These are phyloP conservation scores for Brachypteracias leptosomus DNA, from an alignment of 2,113 vertebrate species.

Conservation along the genomic window DNA sequence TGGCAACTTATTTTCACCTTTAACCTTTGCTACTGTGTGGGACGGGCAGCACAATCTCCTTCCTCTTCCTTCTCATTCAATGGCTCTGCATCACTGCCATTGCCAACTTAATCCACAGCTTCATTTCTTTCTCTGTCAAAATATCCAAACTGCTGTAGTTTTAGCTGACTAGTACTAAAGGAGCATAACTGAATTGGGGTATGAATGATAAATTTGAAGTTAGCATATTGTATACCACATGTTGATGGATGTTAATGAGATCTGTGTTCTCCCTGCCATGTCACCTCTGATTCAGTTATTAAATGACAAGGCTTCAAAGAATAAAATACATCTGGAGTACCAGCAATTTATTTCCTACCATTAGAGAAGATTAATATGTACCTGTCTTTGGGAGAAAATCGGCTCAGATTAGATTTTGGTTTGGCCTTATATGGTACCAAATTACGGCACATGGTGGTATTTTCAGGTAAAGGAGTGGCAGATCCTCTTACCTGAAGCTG, in stretches of 20 bases:
- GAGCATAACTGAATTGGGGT: not conserved
- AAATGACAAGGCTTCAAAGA: not conserved
- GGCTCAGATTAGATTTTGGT: not conserved
- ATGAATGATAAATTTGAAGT: not conserved
- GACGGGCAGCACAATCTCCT: not conserved
- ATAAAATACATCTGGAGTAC: not conserved
- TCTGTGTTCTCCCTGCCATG: not conserved
- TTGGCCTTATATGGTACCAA: not conserved
- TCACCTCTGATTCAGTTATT: slow-evolving; percentile 20
- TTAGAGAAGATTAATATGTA: not conserved
- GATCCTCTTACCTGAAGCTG: not conserved
- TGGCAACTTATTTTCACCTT: not conserved
- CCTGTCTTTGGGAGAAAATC: not conserved
- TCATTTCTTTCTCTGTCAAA: not conserved
- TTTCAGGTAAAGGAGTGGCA: not conserved
- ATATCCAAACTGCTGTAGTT: not conserved
- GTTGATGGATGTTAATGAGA: not conserved
- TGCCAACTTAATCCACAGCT: not conserved
- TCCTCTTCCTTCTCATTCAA: not conserved
- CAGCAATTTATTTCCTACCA: not conserved
- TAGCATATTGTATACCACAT: not conserved
- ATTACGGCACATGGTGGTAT: not conserved
- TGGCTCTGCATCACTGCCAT: not conserved
- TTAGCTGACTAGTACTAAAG: not conserved
- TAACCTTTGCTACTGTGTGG: not conserved